Conservation (phyloP, 2,113 vertebrate genomes). For the Sphaerodactylus townsendi region DNA sequence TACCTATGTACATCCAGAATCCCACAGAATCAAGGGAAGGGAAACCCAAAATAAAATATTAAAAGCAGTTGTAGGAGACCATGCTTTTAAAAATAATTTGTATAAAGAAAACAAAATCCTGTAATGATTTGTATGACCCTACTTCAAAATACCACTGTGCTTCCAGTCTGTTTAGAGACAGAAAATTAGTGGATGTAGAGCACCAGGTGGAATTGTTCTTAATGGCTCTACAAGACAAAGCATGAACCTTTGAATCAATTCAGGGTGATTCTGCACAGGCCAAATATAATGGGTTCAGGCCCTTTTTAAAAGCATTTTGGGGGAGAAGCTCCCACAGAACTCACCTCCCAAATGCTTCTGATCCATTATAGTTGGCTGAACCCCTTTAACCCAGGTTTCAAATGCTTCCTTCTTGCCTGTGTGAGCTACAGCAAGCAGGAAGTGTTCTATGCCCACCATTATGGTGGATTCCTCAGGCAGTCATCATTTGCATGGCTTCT, state of each 20-base stretch:
- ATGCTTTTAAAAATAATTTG: background rate
- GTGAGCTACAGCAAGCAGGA: too few species aligned
- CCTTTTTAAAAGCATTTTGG: too few species aligned
- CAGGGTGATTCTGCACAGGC: too few species aligned
- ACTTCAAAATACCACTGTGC: constrained; percentile 29
- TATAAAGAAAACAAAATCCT: constrained; percentile 14
- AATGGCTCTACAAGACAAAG: background rate
- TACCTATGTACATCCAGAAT: constrained; percentile 36
- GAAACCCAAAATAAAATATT: background rate
- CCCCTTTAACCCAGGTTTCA: too few species aligned
- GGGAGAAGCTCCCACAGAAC: too few species aligned
- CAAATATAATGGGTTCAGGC: too few species aligned
- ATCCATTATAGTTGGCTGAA: too few species aligned
- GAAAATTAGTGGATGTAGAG: constrained; percentile 23
- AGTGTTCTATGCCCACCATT: too few species aligned
- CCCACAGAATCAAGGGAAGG: background rate
- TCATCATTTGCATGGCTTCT: too few species aligned
- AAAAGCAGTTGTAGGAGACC: background rate
- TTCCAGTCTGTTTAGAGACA: background rate
- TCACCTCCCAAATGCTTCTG: too few species aligned
- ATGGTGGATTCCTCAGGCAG: too few species aligned
- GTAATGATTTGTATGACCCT: constrained; percentile 12
- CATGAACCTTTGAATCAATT: background rate
- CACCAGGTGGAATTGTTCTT: background rate
- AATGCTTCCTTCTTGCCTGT: too few species aligned